These are phyloP conservation scores for Sebastes hubbsi DNA, from an alignment of 2,797 vertebrate species.

Conservation along the genomic window DNA sequence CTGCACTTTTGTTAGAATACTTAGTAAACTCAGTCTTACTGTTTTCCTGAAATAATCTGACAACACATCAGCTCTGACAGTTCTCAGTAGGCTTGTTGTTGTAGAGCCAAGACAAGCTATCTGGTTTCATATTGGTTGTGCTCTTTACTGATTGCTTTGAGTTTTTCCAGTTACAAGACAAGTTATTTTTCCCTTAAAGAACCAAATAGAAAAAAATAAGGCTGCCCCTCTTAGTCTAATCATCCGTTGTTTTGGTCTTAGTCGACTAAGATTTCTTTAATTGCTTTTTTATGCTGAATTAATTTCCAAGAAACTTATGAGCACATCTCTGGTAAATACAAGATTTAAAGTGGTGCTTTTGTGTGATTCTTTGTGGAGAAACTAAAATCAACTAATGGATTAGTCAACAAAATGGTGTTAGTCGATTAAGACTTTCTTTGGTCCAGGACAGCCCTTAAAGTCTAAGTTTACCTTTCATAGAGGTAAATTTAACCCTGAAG, in stretches of 20 bases:
- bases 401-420: no score
- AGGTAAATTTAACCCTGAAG: not conserved
- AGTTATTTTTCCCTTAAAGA: not conserved
- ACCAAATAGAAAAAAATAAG: not conserved
- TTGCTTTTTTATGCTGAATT: no score
- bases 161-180: not conserved
- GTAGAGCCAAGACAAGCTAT: not conserved
- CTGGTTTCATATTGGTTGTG: not conserved
- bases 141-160: not conserved
- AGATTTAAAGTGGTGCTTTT: no score
- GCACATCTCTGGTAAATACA: no score
- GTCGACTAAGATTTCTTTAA: no score
- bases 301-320: no score
- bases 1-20: not conserved
- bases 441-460: no score
- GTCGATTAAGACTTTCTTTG: no score
- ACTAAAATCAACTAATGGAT: no score
- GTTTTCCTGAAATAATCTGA: not conserved
- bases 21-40: not conserved
- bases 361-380: no score
- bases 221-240: not conserved
- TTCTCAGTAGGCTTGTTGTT: not conserved
- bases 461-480: not conserved
- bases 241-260: no score
- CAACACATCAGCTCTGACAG: not conserved